Base-by-base conservation (phyloP, 2,797 vertebrate species). In the Lithobates pipiens region DNA sequence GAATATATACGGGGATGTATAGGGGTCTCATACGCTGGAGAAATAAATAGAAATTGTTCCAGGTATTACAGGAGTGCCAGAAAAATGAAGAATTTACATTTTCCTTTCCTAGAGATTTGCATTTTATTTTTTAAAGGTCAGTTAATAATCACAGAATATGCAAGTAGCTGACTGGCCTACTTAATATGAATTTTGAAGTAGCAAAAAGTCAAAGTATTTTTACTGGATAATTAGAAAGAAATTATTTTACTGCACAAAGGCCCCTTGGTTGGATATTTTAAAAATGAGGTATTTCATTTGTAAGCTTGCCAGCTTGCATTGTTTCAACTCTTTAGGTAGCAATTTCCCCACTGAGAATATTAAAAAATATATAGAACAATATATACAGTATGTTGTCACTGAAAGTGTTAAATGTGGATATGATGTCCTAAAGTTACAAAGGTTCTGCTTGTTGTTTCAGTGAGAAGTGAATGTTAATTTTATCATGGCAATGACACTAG, bases 61-160 rank as follows among this genome's bases (percentile, higher is more conserved):
- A 61, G 3, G 54, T 61, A 23, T 61, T 61, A 61, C 54, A 8
- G 0, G 54, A 21, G 5, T 6, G 21, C 54, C 8, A 57, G 54
- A 61, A 61, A 61, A 23, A 61, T 23, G 6, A 57, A 57, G 15
- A 57, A 18, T 21, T 57, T 18, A 57, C 18, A 23, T 61, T 61
- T 61, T 61, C 21, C 54, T 61, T 61, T 61, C 54, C 21, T 61
- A 61, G 54, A 61, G 8, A 23, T 61, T 61, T 61, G 21, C 21
- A 61, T 61, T 61, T 23, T 61, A 61, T 61, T 61, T 61, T 61
- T 61, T 61, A 61, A 61, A 61, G 54, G 54, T 61, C 54, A 61
- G 54, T 61, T 61, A 61, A 23, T 61, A 61, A 23, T 61, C 54
- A 23, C 5, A n/a, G 8, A 23, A 61, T 61, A 23, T 61, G 1